Evolutionary conservation across 2,113 vertebrate genomes (phyloP).

Genomic region (Donacobius atricapilla): DNA sequence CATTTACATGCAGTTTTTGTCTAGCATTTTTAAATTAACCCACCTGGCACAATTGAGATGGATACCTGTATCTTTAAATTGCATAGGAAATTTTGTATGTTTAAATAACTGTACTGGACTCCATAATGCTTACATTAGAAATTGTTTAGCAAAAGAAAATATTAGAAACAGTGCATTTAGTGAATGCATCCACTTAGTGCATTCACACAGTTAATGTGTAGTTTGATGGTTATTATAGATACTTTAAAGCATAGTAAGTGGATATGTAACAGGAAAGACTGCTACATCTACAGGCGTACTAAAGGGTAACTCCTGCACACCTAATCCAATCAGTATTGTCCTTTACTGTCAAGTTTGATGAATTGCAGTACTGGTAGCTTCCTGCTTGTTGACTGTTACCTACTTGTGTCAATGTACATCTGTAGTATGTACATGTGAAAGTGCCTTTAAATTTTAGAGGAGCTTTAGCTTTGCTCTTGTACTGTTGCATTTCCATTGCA

Average conservation of each 20-base stretch:
- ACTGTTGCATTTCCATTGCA: constrained; percentile 75
- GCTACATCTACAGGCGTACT: constrained; percentile 66
- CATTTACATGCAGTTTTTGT: constrained; percentile 56
- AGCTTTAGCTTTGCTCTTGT: constrained; percentile 83
- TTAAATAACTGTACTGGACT: constrained; percentile 76
- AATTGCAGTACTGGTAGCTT: constrained; percentile 79
- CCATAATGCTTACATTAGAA: constrained; percentile 80
- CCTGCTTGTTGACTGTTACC: constrained; percentile 83
- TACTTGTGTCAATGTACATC: constrained; percentile 87
- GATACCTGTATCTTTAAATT: constrained; percentile 76
- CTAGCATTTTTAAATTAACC: constrained; percentile 61
- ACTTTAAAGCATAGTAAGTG: constrained; percentile 76
- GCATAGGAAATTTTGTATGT: constrained; percentile 77
- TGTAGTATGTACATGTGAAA: constrained; percentile 95
- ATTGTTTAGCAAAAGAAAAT: constrained; percentile 77
- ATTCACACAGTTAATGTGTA: constrained; percentile 77
- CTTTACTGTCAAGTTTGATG: constrained; percentile 74
- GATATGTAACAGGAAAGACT: constrained; percentile 75
- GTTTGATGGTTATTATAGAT: constrained; percentile 79
- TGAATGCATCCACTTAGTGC: constrained; percentile 73
- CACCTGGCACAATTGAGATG: constrained; percentile 65
- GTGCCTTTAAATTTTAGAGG: constrained; percentile 98
- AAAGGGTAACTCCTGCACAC: constrained; percentile 68
- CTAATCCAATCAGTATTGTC: constrained; percentile 74
- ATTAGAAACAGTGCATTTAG: constrained; percentile 76